These are phyloP conservation scores for Siphamia tubifer DNA, from an alignment of 2,113 vertebrate species.

Conservation along the genomic window DNA sequence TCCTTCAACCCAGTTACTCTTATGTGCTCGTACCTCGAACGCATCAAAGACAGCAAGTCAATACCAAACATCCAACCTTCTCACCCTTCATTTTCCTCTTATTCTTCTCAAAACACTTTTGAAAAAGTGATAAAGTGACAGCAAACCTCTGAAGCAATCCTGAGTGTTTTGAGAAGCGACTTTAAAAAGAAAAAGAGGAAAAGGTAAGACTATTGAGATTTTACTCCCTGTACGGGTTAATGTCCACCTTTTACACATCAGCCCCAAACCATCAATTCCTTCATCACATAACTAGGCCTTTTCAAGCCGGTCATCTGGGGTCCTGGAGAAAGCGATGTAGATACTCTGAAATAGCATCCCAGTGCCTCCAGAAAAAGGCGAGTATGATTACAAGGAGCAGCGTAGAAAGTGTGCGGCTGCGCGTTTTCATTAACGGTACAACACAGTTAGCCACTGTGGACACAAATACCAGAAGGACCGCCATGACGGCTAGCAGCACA, in stretches of 20 bases:
- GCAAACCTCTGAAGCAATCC: constrained; percentile 29
- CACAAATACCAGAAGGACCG: constrained; percentile 94
- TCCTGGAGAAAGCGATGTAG: constrained; percentile 87
- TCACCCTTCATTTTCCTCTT: background rate
- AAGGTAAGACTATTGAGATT: constrained; percentile 38
- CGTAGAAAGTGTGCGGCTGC: constrained; percentile 92
- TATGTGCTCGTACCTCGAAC: constrained; percentile 50
- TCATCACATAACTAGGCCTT: background rate
- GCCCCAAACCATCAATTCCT: constrained; percentile 8
- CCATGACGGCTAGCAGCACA: constrained; percentile 94
- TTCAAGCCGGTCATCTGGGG: constrained; percentile 85
- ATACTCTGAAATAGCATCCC: constrained; percentile 89
- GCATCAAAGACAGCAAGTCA: constrained; percentile 52
- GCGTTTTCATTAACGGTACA: constrained; percentile 95
- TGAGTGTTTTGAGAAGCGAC: constrained; percentile 38
- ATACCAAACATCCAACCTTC: constrained; percentile 27
- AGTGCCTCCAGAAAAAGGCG: constrained; percentile 96
- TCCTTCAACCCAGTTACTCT: constrained; percentile 40
- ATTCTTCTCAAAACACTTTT: constrained; percentile 28
- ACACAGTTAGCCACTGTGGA: constrained; percentile 96
- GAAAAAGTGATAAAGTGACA: constrained; percentile 53
- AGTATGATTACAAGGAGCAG: constrained; percentile 88
- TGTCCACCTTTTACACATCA: constrained; percentile 30
- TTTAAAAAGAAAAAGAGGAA: constrained; percentile 10
- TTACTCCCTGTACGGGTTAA: constrained; percentile 9